These are phyloP conservation scores for Hydraecia micacea DNA, from an alignment of 2,888 invertebrate species.

Conservation along the genomic window DNA sequence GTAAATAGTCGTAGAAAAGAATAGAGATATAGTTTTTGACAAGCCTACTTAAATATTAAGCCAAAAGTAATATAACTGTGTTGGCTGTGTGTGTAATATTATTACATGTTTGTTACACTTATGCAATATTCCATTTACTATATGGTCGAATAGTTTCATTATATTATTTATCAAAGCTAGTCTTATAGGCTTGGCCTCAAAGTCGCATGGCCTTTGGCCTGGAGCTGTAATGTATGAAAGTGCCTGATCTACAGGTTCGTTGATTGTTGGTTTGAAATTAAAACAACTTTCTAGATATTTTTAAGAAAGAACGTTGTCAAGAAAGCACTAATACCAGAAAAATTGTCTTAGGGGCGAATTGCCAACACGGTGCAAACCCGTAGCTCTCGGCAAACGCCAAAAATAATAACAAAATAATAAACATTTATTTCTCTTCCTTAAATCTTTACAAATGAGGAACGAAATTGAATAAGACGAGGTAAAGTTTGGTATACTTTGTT, in stretches of 20 bases:
- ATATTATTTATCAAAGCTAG: conserved; percentile 33
- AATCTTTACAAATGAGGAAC: conserved; percentile 12
- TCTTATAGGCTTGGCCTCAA: conserved; percentile 19
- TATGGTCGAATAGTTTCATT: conserved; percentile 6
- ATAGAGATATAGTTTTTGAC: conserved; percentile 34
- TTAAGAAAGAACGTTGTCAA: background rate
- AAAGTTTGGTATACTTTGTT: conserved; percentile 1
- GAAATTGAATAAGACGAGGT: background rate
- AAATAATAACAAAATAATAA: no score
- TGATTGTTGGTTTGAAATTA: background rate
- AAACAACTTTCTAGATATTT: background rate
- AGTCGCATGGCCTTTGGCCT: background rate
- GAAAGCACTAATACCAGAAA: background rate
- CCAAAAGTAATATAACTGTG: conserved; percentile 44
- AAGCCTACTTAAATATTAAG: conserved; percentile 46
- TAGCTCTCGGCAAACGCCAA: background rate
- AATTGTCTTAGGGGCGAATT: background rate
- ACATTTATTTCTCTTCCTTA: no score
- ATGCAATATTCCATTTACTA: conserved; percentile 44
- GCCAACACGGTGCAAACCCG: background rate
- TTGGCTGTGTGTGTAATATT: conserved; percentile 57
- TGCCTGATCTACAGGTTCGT: background rate
- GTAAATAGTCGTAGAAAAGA: conserved; percentile 41
- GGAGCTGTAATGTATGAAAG: background rate
- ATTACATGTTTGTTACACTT: conserved; percentile 18